A percentile compares a stretch with the other conserved stretches of the same genome.
phyloP scores from a whole-genome alignment of 2,797 vertebrate species.

The Micrastur ruficollis region DNA sequence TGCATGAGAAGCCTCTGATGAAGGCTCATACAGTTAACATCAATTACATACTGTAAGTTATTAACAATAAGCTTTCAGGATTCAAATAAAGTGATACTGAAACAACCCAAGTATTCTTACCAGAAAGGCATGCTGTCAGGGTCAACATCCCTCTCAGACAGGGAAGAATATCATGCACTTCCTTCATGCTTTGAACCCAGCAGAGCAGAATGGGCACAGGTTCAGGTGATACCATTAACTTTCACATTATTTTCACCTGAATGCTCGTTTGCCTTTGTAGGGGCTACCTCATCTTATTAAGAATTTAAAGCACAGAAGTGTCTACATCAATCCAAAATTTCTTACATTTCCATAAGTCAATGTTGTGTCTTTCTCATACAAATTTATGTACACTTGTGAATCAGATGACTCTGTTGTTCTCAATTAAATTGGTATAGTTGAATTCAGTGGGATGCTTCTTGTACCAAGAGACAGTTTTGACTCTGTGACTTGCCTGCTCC shows the following conservation, averaged over 20 bases:
- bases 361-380: background rate
- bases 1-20: background rate
- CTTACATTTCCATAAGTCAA: background rate
- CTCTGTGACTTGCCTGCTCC: background rate
- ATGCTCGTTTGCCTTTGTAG: background rate
- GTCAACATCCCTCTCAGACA: background rate
- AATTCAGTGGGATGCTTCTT: background rate
- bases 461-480: background rate
- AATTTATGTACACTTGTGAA: background rate
- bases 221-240: background rate
- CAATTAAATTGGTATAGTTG: background rate
- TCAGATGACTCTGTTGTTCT: background rate
- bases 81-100: background rate
- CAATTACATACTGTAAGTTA: background rate
- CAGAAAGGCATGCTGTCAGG: background rate
- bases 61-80: background rate
- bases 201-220: background rate
- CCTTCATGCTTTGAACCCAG: background rate
- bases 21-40: background rate
- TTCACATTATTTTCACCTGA: no score
- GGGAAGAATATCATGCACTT: background rate
- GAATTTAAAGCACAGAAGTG: background rate
- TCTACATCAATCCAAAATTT: background rate
- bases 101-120: background rate
- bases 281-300: background rate